These are phyloP conservation scores for Catagonus wagneri DNA, from an alignment of 2,113 vertebrate genomes.

Conservation along the genomic window DNA sequence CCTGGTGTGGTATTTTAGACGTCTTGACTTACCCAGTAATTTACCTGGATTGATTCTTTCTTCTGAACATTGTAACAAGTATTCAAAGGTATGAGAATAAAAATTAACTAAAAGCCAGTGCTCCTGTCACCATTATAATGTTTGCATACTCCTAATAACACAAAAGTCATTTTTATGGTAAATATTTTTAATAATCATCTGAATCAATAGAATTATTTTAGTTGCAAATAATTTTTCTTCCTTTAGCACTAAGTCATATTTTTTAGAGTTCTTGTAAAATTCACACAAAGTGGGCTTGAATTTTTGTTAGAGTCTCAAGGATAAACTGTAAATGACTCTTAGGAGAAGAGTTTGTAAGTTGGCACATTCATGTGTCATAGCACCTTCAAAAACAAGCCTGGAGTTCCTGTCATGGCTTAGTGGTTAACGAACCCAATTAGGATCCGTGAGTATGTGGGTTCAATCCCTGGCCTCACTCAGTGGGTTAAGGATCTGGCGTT, in stretches of 20 bases:
- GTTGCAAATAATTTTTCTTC: slow-evolving; percentile 38
- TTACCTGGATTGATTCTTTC: slow-evolving; percentile 96
- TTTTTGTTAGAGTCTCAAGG: slow-evolving; percentile 30
- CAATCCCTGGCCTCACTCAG: too few relatives aligned
- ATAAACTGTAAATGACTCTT: slow-evolving; percentile 40
- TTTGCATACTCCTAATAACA: not conserved
- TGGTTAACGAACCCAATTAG: too few relatives aligned
- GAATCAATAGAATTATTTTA: slow-evolving; percentile 4
- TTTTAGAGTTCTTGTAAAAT: slow-evolving; percentile 20
- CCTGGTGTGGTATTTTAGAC: slow-evolving; percentile 98
- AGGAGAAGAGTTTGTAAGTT: not conserved
- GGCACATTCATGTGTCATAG: not conserved
- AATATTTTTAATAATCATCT: slow-evolving; percentile 4
- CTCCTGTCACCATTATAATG: not conserved
- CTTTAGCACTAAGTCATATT: not conserved
- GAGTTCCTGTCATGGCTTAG: too few relatives aligned
- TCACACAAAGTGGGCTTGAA: not conserved
- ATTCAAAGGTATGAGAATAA: slow-evolving; percentile 90
- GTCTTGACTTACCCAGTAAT: slow-evolving; percentile 96
- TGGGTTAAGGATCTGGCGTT: too few relatives aligned
- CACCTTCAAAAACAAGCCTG: not conserved
- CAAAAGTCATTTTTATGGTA: not conserved
- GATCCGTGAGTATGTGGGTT: too few relatives aligned
- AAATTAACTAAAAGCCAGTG: not conserved
- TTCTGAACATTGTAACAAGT: slow-evolving; percentile 94